phyloP scores from a whole-genome alignment of 2,888 invertebrate genomes.

The Tiliacea aurago region DNA sequence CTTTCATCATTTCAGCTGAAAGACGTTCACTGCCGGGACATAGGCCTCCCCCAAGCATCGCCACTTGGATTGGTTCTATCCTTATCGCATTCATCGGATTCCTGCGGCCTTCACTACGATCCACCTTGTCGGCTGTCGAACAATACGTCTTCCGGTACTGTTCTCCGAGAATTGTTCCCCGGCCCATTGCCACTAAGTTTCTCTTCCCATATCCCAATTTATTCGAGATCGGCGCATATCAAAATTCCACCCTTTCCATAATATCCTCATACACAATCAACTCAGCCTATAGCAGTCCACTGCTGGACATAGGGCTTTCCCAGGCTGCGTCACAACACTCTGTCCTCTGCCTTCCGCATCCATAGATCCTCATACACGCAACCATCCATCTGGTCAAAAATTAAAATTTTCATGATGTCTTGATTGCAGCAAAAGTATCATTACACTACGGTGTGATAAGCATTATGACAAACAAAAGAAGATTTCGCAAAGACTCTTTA shows the following conservation, averaged over 20 bases:
- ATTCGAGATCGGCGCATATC: not conserved
- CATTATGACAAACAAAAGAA: conserved; percentile 76
- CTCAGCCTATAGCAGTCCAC: no score
- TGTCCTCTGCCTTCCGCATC: no score
- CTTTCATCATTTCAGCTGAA: not conserved
- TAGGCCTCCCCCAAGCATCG: not conserved
- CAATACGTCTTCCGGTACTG: not conserved
- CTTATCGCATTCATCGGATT: not conserved
- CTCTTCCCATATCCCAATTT: not conserved
- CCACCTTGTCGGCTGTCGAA: not conserved
- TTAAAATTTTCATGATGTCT: not conserved
- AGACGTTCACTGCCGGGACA: not conserved
- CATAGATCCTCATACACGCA: not conserved
- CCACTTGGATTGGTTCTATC: not conserved
- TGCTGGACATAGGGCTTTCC: no score
- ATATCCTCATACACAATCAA: no score
- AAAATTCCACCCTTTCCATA: not conserved
- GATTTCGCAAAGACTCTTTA: conserved; percentile 77
- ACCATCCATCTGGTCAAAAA: not conserved
- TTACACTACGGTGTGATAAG: conserved; percentile 70
- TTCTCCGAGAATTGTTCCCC: not conserved
- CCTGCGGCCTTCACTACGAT: not conserved
- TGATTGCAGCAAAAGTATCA: not conserved
- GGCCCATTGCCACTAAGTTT: not conserved
- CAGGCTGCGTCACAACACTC: no score